Evolutionary conservation across 1,140 invertebrate genomes (phyloP).

Genomic region (Dolichoris vasculosae): DNA sequence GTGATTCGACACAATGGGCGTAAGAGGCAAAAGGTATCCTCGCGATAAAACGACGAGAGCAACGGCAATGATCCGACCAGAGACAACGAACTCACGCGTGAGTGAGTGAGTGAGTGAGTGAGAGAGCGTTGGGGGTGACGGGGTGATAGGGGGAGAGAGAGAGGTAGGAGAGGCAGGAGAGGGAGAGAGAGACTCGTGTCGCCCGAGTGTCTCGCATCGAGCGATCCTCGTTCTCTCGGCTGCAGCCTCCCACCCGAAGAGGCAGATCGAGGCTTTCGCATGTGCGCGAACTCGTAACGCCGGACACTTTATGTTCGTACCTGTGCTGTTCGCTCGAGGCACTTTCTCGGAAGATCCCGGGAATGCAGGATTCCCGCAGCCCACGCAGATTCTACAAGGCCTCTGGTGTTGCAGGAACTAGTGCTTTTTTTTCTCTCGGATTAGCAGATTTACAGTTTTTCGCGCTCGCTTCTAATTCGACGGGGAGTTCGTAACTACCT

Average conservation of each 20-base stretch:
- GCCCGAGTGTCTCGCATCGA: slow-evolving; percentile 27
- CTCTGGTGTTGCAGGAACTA: background rate
- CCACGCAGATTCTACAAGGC: background rate
- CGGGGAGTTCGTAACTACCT: background rate
- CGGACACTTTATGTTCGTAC: background rate
- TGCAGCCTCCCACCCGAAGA: background rate
- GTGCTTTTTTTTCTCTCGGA: background rate
- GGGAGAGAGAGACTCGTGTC: background rate
- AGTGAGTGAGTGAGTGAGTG: no score
- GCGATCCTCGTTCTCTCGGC: background rate
- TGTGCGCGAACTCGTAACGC: slow-evolving; percentile 28
- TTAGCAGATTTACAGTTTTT: background rate
- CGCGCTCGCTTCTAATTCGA: background rate
- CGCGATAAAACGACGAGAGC: background rate
- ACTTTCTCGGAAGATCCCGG: slow-evolving; percentile 51
- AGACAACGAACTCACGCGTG: no score
- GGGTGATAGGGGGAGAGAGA: background rate
- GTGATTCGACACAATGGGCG: background rate
- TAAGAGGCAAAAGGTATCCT: background rate
- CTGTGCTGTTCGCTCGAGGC: background rate
- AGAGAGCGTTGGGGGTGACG: no score
- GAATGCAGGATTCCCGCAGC: slow-evolving; percentile 39
- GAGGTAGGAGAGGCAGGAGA: background rate
- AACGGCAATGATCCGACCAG: background rate
- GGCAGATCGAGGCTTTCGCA: slow-evolving; percentile 5